A percentile compares a stretch with the other conserved stretches of the same genome.
Conservation (phyloP, 1,140 invertebrate genomes). For the Ditylenchus dipsaci region DNA sequence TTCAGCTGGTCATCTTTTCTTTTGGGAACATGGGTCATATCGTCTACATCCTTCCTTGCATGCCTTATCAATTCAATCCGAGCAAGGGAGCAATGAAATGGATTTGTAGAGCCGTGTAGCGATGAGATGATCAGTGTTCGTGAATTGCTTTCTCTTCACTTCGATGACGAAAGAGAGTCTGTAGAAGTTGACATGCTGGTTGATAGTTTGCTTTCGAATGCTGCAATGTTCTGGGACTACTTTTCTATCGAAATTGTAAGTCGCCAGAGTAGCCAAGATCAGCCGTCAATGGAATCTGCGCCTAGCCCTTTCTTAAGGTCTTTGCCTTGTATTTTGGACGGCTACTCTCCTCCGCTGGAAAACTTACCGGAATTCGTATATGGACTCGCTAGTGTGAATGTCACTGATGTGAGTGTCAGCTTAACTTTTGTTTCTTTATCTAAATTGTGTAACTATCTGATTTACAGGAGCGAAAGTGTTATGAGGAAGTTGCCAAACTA, state of each 20-base stretch:
- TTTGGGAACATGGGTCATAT: slow-evolving; percentile 33
- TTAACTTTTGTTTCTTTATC: not conserved
- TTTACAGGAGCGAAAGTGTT: slow-evolving; percentile 21
- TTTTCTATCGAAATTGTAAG: slow-evolving; percentile 22
- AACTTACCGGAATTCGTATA: slow-evolving; percentile 15
- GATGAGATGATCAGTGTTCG: slow-evolving; percentile 5
- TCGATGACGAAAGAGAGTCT: not conserved
- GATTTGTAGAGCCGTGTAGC: slow-evolving; percentile 1
- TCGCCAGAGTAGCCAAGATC: not conserved
- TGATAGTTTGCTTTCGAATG: slow-evolving; percentile 7
- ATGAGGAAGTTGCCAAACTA: slow-evolving; percentile 6
- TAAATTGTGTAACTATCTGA: not conserved
- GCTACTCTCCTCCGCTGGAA: slow-evolving; percentile 19
- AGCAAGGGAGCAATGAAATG: not conserved
- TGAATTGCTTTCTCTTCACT: slow-evolving; percentile 18
- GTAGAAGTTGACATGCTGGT: not conserved
- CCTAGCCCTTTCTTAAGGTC: not conserved
- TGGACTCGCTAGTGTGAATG: slow-evolving; percentile 19
- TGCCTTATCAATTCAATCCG: too few relatives aligned
- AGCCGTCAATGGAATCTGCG: not conserved
- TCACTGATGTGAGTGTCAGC: slow-evolving; percentile 12
- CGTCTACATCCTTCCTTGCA: not conserved
- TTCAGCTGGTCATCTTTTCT: slow-evolving; percentile 30
- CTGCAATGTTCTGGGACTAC: slow-evolving; percentile 26
- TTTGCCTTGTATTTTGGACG: slow-evolving; percentile 23